Evolutionary conservation across 2,797 vertebrate genomes (phyloP).

Genomic region (Schizopygopsis pylzovi): DNA sequence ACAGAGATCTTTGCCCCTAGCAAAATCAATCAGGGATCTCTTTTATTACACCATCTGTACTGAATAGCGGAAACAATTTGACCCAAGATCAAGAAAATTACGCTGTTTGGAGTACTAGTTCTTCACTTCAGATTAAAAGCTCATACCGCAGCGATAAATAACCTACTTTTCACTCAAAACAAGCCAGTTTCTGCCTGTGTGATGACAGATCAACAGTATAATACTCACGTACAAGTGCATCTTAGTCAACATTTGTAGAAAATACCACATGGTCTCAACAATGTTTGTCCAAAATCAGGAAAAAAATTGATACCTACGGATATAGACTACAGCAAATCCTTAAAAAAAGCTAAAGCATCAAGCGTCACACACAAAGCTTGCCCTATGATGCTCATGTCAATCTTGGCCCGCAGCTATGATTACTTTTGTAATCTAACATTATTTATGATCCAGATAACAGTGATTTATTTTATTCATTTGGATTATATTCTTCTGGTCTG

Average conservation of each 20-base stretch:
- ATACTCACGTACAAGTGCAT: neutral
- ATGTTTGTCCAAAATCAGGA: constrained; percentile 3
- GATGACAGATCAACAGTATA: neutral
- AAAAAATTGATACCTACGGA: neutral
- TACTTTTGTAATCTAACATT: constrained; percentile 76
- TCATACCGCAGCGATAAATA: neutral
- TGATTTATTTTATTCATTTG: constrained; percentile 54
- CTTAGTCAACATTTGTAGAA: neutral
- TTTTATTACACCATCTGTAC: constrained; percentile 26
- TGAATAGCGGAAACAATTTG: constrained; percentile 12
- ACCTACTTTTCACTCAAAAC: neutral
- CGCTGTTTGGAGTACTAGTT: neutral
- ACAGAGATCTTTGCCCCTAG: constrained; percentile 11
- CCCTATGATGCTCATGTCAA: constrained; percentile 56
- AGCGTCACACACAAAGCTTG: constrained; percentile 54
- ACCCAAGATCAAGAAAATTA: neutral
- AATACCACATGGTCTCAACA: neutral
- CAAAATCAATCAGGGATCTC: constrained; percentile 35
- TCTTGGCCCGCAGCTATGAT: constrained; percentile 70
- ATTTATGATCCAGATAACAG: constrained; percentile 76
- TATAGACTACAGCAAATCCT: neutral
- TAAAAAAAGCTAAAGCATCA: constrained; percentile 18
- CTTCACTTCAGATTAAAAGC: neutral
- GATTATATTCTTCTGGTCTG: constrained; percentile 70
- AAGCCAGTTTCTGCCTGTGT: constrained; percentile 8